Base-by-base conservation (phyloP, 2,113 vertebrate species). In the Athene cunicularia region DNA sequence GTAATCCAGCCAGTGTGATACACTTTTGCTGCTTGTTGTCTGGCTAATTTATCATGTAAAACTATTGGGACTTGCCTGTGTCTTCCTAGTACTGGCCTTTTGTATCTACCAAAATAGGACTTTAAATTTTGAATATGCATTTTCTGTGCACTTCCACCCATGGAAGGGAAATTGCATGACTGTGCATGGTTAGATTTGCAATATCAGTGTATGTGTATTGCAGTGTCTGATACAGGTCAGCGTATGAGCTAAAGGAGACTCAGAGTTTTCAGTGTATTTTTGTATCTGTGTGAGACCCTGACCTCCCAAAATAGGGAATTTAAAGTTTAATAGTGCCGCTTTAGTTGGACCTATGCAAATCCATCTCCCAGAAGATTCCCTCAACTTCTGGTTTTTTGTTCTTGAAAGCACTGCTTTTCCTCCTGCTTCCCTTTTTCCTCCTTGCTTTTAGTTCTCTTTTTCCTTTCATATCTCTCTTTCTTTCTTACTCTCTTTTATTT, bases 161-260 rank as follows among this genome's bases (percentile, higher is more conserved):
- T 20, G 35, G 23, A 66, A 81, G 14, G 15, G 16, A 23, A 77
- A 56, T 56, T 47, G 9, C 26, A 7, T 0, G 0, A 37, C 24
- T 33, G 0, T 33, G 23, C 27, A 35, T 12, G 35, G 11, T n/a
- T 37, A 17, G 35, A 77, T 11, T 18, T 75, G 26, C n/a, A n/a
- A 0, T 80, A 6, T 82, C 28, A 53, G 13, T 82, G 13, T 15
- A 8, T 18, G 6, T 41, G 4, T 70, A 27, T 55, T 86, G 45
- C 30, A 45, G n/a, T 28, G 22, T 52, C 75, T 92, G 60, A 56
- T 8, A 47, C 4, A 41, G 20, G 7, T 32, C 53, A 74, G 33
- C 33, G 7, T 35, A 8, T 39, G 21, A 71, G 6, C 67, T 86
- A 60, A 88, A 64, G 49, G 45, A 43, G 4, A 59, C 10, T 10